phyloP scores from a whole-genome alignment of 2,113 vertebrate species.

The Tragelaphus scriptus region DNA sequence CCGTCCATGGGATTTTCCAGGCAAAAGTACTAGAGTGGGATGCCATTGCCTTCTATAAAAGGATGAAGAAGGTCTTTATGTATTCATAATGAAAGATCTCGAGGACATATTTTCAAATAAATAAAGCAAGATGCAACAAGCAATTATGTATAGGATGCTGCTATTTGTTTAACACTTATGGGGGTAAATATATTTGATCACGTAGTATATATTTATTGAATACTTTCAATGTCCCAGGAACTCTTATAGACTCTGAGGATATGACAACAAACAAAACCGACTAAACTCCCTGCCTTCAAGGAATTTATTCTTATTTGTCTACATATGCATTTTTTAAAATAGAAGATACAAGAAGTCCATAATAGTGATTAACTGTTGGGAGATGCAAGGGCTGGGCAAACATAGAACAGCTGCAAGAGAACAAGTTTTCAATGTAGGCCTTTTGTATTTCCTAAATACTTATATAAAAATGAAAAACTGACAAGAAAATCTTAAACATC shows the following conservation, averaged over 20 bases:
- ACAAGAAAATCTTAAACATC: neutral
- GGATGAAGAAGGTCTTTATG: neutral
- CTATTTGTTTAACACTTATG: neutral
- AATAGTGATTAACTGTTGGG: neutral
- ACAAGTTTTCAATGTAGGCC: neutral
- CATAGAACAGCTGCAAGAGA: neutral
- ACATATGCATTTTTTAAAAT: neutral
- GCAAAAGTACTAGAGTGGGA: no score
- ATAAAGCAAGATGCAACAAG: neutral
- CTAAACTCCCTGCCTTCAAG: neutral
- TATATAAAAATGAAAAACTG: neutral
- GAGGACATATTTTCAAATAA: neutral
- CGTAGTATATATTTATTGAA: neutral
- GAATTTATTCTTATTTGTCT: neutral
- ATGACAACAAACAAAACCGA: neutral
- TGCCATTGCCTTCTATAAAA: neutral
- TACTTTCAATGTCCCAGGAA: neutral
- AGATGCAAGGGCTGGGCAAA: neutral
- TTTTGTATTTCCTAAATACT: conserved; percentile 14
- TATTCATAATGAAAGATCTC: neutral
- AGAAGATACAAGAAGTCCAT: neutral
- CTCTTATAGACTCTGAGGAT: neutral
- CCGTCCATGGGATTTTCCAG: no score
- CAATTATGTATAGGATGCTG: neutral
- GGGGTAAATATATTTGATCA: neutral